Base-by-base conservation (phyloP, 2,113 vertebrate species). In the Rhodinocichla rosea region DNA sequence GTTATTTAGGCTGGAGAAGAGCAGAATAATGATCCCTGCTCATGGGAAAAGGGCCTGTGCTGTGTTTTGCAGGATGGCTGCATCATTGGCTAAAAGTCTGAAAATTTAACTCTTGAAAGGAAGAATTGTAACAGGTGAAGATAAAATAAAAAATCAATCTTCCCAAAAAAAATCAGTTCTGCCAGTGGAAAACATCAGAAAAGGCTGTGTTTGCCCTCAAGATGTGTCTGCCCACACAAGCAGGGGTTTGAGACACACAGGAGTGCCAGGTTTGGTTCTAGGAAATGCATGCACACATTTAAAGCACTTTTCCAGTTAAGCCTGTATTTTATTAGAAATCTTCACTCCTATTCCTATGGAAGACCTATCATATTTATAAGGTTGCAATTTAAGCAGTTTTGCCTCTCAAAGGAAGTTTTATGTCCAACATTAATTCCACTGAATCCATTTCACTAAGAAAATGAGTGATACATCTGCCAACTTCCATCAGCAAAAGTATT, bases 401-500 rank as follows among this genome's bases (percentile, higher is more conserved):
- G 37, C 69, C 83, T 87, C 83, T 96, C 81, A 95, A 91, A 89
- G 63, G 76, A 94, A 95, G 71, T 94, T 97, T 97, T 96, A 97
- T 96, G 87, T 93, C 87, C 55, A 39, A 82, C 77, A 87, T 96
- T 96, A 97, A 97, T 96, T 95, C 85, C 6, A 14, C 49, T 37
- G 77, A 94, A 95, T 67, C 77, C 68, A 94, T 94, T 96, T 92
- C 78, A 63, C 91, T 93, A 85, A 91, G 82, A 95, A 97, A 95
- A 82, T 95, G 95, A 94, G 86, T 93, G 95, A 96, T 97, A 87
- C 83, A 90, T 91, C 92, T 97, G 96, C 92, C 95, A 95, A 55
- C 65, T 95, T 86, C 88, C 92, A 95, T 97, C 96, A 95, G 89
- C 44, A 65, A 91, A 95, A 79, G 37, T 94, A 96, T 94, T 90